These are phyloP conservation scores for Montipora capricornis DNA, from an alignment of 64 coral and sea anemone species.

Conservation along the genomic window DNA sequence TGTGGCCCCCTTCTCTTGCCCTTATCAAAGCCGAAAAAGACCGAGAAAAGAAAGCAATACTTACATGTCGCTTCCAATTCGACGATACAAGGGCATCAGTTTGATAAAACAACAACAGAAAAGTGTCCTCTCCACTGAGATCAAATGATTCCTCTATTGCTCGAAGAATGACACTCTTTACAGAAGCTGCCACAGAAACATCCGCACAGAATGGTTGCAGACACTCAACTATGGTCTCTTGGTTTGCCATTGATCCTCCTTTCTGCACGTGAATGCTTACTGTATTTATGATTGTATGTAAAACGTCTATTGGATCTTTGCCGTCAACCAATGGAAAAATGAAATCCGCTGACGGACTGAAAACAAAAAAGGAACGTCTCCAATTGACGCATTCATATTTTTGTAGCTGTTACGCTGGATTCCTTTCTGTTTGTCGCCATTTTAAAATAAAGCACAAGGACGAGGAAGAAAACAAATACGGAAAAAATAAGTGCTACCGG, in stretches of 20 bases:
- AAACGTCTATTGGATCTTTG: conserved; percentile 34
- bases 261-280: conserved; percentile 55
- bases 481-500: not conserved
- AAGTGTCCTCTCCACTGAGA: conserved; percentile 91
- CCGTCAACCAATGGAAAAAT: not conserved
- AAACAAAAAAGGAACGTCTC: not conserved
- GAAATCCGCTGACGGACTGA: not conserved
- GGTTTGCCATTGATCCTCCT: conserved; percentile 67
- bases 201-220: conserved; percentile 91
- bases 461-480: not conserved
- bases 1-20: no score
- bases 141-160: conserved; percentile 83
- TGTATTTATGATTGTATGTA: conserved; percentile 48
- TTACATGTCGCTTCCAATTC: conserved; percentile 87
- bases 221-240: conserved; percentile 80
- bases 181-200: conserved; percentile 66
- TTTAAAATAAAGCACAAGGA: not conserved
- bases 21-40: not conserved
- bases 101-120: conserved; percentile 88
- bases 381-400: no score
- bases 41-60: not conserved
- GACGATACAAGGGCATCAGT: conserved; percentile 88
- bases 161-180: conserved; percentile 83
- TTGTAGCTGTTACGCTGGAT: no score
- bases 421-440: not conserved